A percentile compares a stretch with the other conserved stretches of the same genome.
These are phyloP conservation scores for Molanna angustata DNA, from an alignment of 2,888 invertebrate species.

Conservation along the genomic window DNA sequence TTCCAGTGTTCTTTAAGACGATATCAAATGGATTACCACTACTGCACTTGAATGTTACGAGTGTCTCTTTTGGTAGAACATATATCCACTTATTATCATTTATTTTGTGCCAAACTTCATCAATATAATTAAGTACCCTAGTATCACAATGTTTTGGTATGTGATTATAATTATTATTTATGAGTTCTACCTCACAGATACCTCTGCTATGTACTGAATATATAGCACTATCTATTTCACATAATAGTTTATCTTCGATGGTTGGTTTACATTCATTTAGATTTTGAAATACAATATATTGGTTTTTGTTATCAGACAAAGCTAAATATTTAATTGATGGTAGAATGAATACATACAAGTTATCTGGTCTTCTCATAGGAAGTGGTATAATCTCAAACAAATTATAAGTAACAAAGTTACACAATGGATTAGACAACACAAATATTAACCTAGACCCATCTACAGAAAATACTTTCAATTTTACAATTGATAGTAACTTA, in stretches of 20 bases:
- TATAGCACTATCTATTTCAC: slow-evolving; percentile 1
- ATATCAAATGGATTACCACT: neutral
- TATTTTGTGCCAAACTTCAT: slow-evolving; percentile 13
- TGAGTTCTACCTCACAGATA: slow-evolving; percentile 7
- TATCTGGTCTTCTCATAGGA: slow-evolving; percentile 8
- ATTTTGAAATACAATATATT: slow-evolving; percentile 4
- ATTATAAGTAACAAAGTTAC: slow-evolving; percentile 5
- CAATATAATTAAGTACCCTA: slow-evolving; percentile 1
- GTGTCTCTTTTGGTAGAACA: slow-evolving; percentile 1
- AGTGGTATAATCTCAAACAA: slow-evolving; percentile 1
- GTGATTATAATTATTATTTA: neutral
- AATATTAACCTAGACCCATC: slow-evolving; percentile 9
- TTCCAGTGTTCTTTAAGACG: slow-evolving; percentile 1
- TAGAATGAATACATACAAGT: slow-evolving; percentile 1
- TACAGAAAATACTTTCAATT: neutral
- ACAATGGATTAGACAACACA: slow-evolving; percentile 1
- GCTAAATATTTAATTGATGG: slow-evolving; percentile 4
- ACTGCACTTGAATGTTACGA: slow-evolving; percentile 6
- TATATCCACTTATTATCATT: slow-evolving; percentile 7
- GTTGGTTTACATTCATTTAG: slow-evolving; percentile 5
- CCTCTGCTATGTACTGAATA: neutral
- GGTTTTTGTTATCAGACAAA: slow-evolving; percentile 1
- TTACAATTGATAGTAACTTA: neutral
- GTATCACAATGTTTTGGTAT: slow-evolving; percentile 3
- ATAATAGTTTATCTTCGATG: neutral